A percentile compares a stretch with the other conserved stretches of the same genome.
Conservation (phyloP, 1,140 invertebrate species). For the Rhizoglyphus robini region DNA sequence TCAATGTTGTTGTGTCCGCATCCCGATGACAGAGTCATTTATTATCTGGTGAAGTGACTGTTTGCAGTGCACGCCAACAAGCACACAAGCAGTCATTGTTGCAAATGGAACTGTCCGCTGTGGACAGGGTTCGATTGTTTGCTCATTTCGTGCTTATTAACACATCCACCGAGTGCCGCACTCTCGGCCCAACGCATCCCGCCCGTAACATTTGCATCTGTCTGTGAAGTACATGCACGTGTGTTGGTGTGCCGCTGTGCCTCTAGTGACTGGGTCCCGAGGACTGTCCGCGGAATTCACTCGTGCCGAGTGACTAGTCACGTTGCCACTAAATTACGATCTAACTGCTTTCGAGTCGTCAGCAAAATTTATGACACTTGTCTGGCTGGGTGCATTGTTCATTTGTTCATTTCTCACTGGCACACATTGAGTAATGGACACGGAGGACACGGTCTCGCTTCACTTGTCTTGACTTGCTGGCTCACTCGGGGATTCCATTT, state of each 20-base stretch:
- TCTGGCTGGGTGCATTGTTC: neutral
- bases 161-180: neutral
- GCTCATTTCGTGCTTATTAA: slow-evolving; percentile 13
- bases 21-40: neutral
- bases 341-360: neutral
- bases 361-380: slow-evolving; percentile 5
- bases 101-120: neutral
- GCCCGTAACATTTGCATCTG: slow-evolving; percentile 10
- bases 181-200: neutral
- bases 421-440: neutral
- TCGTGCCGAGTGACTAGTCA: no score
- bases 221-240: no score
- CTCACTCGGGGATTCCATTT: slow-evolving; percentile 10
- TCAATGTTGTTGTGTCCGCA: neutral
- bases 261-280: no score
- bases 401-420: neutral
- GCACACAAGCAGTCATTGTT: neutral
- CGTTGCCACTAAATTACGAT: neutral
- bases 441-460: slow-evolving; percentile 4
- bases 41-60: no score
- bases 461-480: no score
- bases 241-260: no score
- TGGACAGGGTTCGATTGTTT: neutral
- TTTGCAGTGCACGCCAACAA: neutral
- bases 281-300: no score